phyloP scores from a whole-genome alignment of 1,140 invertebrate genomes.

The Magallana gigas region DNA sequence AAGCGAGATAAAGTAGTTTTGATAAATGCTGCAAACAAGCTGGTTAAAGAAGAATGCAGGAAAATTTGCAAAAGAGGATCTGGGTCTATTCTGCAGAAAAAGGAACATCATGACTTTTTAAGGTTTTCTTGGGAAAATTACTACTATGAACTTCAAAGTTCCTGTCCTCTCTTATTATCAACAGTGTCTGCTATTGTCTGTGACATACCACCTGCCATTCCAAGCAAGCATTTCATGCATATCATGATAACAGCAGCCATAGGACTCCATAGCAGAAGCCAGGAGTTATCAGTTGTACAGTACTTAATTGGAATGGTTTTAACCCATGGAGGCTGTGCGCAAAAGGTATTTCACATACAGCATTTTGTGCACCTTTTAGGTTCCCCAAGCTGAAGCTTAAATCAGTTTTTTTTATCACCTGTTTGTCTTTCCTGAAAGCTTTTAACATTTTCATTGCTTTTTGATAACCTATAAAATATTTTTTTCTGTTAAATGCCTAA shows the following conservation, averaged over 20 bases:
- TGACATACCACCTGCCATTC: neutral
- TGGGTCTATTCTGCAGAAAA: neutral
- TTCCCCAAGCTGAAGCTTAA: too few species aligned
- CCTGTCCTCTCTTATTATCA: constrained; percentile 18
- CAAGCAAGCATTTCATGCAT: constrained; percentile 23
- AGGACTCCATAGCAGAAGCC: constrained; percentile 15
- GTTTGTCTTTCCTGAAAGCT: too few species aligned
- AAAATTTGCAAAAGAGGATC: constrained; percentile 35
- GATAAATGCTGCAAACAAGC: neutral
- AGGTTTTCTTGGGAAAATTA: constrained; percentile 40
- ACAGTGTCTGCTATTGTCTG: constrained; percentile 19
- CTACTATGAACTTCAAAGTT: constrained; percentile 21
- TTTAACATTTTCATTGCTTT: too few species aligned
- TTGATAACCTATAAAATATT: too few species aligned
- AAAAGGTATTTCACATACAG: constrained; percentile 27
- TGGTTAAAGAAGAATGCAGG: constrained; percentile 25
- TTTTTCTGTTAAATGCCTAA: too few species aligned
- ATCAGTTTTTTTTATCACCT: too few species aligned
- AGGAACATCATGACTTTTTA: constrained; percentile 20
- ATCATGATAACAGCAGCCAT: constrained; percentile 33
- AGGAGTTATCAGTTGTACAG: constrained; percentile 42
- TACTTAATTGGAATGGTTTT: constrained; percentile 40
- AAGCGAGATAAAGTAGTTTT: neutral
- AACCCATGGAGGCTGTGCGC: constrained; percentile 40
- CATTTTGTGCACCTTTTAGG: too few species aligned